Evolutionary conservation across 2,113 vertebrate genomes (phyloP), one percentile per base, ranked within the genome.

Genomic region (Mustela lutreola): DNA sequence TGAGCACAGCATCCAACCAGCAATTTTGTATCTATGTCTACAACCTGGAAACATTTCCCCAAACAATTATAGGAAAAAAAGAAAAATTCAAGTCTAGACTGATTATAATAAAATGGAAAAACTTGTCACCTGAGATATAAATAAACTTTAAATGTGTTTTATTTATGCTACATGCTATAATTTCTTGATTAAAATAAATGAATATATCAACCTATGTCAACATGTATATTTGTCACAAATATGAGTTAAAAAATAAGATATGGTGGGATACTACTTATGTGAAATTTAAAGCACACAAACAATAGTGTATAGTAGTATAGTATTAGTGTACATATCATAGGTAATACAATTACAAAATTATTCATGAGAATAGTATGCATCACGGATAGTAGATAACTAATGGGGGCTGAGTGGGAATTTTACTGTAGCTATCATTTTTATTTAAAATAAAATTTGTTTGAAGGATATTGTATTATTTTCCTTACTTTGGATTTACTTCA

Each of bases 131-230:
- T 11, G 24, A 62, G 56, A 80, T 10, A 73, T 58, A 39, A 70
- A 31, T 70, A 62, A 63, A 73, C 28, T 80, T 93, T 79, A 33
- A 33, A 21, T 39, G 16, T 94, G 19, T 56, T 84, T 60, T 78
- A 48, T 56, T 94, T 63, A 28, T 73, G 63, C 4, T 84, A 36
- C 31, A 31, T 65, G 87, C 33, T 81, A 16, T 7, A 92, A 71
- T 94, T 75, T 60, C 33, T 84, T 33, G 48, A 90, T 65, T 82
- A 83, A 96, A 92, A 84, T 83, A 88, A 96, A 22, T 84, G n/a
- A 70, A 48, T 80, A 48, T 83, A 60, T 83, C 33, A 87, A 83
- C 3, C 7, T 71, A 18, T 50, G 7, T 62, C 12, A 73, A 28
- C 31, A 53, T 62, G 56, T 75, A 33, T 24, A 58, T 70, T 62